These are phyloP conservation scores for Lordiphosa clarofinis DNA, from an alignment of 1,140 invertebrate genomes.

Conservation along the genomic window DNA sequence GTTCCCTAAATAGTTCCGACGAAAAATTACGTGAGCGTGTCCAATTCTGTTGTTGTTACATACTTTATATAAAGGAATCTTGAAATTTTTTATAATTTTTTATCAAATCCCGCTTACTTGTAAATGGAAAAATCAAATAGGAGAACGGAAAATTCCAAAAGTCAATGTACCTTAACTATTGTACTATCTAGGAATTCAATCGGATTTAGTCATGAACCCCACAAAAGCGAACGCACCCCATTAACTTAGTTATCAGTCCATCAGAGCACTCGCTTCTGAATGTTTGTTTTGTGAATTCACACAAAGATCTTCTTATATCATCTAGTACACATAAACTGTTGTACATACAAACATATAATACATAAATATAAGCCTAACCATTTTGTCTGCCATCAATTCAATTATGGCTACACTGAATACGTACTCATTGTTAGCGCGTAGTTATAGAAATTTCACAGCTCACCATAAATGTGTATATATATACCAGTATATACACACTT, in stretches of 20 bases:
- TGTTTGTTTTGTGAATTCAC: conserved; percentile 59
- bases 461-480: conserved; percentile 14
- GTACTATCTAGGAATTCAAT: conserved; percentile 8
- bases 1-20: too few species aligned
- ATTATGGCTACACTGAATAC: conserved; percentile 52
- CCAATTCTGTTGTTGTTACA: too few species aligned
- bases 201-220: conserved; percentile 28
- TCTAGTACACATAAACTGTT: conserved; percentile 17
- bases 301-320: conserved; percentile 20
- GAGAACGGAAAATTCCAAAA: conserved; percentile 31
- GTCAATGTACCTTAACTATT: conserved; percentile 43
- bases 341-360: conserved; percentile 14
- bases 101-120: conserved; percentile 11
- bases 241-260: conserved; percentile 25
- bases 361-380: conserved; percentile 36
- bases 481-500: conserved; percentile 3
- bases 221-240: background rate
- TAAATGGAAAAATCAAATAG: conserved; percentile 37
- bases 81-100: background rate
- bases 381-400: conserved; percentile 72
- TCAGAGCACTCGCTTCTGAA: conserved; percentile 33
- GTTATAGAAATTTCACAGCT: conserved; percentile 49
- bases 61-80: too few species aligned
- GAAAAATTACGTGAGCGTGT: too few species aligned
- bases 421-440: conserved; percentile 54